Percentiles rank a stretch among this genome's conserved stretches.
Conservation (phyloP, 2,888 invertebrate genomes). For the Pilophorus perplexus region DNA sequence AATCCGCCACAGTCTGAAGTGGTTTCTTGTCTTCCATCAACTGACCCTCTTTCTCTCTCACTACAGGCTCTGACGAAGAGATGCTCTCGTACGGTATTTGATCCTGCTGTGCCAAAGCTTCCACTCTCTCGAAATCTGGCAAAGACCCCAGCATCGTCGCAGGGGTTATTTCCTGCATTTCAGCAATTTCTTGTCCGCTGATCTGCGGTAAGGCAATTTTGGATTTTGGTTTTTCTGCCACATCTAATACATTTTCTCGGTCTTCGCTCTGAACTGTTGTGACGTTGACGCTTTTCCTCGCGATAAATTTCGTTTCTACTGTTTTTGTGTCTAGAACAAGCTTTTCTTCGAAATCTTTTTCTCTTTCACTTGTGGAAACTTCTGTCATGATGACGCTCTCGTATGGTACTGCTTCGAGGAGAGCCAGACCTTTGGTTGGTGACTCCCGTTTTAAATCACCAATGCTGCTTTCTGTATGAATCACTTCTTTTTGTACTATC, state of each 20-base stretch:
- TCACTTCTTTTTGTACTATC: constrained; percentile 51
- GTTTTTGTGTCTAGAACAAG: constrained; percentile 44
- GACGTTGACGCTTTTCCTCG: constrained; percentile 48
- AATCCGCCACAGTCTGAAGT: constrained; percentile 47
- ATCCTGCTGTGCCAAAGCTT: constrained; percentile 47
- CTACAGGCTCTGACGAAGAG: constrained; percentile 48
- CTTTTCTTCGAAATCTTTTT: constrained; percentile 50
- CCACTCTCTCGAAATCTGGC: constrained; percentile 43
- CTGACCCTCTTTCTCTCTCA: constrained; percentile 50
- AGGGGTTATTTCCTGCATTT: constrained; percentile 46
- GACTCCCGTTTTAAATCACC: constrained; percentile 50
- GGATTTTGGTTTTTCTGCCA: constrained; percentile 44
- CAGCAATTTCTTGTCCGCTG: constrained; percentile 51
- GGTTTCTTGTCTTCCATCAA: constrained; percentile 46
- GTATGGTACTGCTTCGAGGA: constrained; percentile 54
- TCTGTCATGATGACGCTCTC: constrained; percentile 55
- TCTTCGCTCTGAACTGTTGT: constrained; percentile 48
- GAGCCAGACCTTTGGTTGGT: constrained; percentile 53
- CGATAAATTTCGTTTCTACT: constrained; percentile 49
- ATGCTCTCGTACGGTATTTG: constrained; percentile 49
- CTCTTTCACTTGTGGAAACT: constrained; percentile 53
- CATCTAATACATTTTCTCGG: constrained; percentile 47
- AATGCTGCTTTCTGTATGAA: constrained; percentile 53
- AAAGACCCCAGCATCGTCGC: constrained; percentile 40
- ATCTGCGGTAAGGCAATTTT: constrained; percentile 48